Evolutionary conservation across 1,140 invertebrate genomes (phyloP), one percentile per base, ranked within the genome.

Genomic region (Pseudomyrmex cubaensis): DNA sequence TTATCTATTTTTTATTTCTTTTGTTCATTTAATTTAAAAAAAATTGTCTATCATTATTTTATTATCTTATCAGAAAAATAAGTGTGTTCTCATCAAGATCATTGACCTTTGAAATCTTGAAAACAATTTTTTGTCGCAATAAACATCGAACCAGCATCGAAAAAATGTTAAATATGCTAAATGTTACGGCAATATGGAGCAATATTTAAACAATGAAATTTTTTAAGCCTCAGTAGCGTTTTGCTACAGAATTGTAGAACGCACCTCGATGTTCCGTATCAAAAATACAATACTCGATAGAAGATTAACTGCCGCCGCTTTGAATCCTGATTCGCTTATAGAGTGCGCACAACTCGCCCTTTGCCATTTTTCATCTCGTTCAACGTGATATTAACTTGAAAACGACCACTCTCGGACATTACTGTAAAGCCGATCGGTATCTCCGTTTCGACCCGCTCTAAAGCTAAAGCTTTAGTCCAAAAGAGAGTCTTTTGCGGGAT

Each of bases 331-430:
- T 70, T 80, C 76, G 76, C 76, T 56, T 20, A 66, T 25, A 25
- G 52, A 78, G 35, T 59, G 72, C 64, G 74, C 74, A 35, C 35
- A 35, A 35, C 35, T 35, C 35, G 86, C 74, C 75, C 86, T 87
- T 88, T 72, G 70, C 87, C 86, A 83, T 88, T 88, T 83, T 83
- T 76, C 82, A 83, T 76, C 62, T 77, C 73, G 82, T 76, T 80
- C 76, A 72, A 72, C 76, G 76, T 80, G 66, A 80, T 80, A 80
- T 80, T 80, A 80, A 80, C 76, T 80, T 80, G 76, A 80, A 80
- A 80, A 80, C 76, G 66, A 54, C 76, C 76, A 70, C 66, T 80
- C 76, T 80, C 76, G 76, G 76, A 80, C 76, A 80, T 80, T 80
- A 80, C 76, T 44, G 76, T 72, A 80, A 80, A 80, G 76, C 76